These are phyloP conservation scores for Botrylloides violaceus DNA, from an alignment of 23 tunicate species.

Conservation along the genomic window DNA sequence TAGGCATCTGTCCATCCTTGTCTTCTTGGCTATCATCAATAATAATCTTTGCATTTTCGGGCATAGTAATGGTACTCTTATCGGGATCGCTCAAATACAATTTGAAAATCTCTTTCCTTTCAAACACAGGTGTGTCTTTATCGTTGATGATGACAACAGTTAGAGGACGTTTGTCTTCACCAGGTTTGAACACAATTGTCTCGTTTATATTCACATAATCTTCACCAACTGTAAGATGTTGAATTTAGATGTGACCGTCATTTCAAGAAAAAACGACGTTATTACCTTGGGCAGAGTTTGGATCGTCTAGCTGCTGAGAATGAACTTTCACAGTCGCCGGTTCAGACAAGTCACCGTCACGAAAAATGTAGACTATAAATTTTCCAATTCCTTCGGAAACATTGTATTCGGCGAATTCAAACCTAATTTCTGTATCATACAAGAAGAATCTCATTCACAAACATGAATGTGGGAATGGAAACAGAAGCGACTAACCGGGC, in stretches of 20 bases:
- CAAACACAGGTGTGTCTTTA: background rate
- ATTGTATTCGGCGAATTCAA: background rate
- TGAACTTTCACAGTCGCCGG: background rate
- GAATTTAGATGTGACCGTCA: background rate
- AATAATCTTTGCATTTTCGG: background rate
- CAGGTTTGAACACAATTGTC: background rate
- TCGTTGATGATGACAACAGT: background rate
- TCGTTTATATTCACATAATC: background rate
- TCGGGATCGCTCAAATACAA: background rate
- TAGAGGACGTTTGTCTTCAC: background rate
- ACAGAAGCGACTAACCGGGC: too few relatives aligned
- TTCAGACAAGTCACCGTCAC: background rate
- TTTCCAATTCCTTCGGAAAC: background rate
- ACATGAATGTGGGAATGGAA: too few relatives aligned
- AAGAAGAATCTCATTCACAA: too few relatives aligned
- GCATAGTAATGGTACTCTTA: background rate
- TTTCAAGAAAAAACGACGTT: background rate
- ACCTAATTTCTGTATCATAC: background rate
- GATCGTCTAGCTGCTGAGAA: background rate
- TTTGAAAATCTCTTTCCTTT: background rate
- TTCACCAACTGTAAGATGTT: background rate
- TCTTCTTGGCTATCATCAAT: constrained; percentile 17
- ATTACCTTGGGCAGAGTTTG: background rate
- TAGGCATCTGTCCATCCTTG: too few relatives aligned
- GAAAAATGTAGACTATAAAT: background rate